Percentiles rank a stretch among this genome's conserved stretches.
These are phyloP conservation scores for Dreissena polymorpha DNA, from an alignment of 1,140 invertebrate genomes.

Conservation along the genomic window DNA sequence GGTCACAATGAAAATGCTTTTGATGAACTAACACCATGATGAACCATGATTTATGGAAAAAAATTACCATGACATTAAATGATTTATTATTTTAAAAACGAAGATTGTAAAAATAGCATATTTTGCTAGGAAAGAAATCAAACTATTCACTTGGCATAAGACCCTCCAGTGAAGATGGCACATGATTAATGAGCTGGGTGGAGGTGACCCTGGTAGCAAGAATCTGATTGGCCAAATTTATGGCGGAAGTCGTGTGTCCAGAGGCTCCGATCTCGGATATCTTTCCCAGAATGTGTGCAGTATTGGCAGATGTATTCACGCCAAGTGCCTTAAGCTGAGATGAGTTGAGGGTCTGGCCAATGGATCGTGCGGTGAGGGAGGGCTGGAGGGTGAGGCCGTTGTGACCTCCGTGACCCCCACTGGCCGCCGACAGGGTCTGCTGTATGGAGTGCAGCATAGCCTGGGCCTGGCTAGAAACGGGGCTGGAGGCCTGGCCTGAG, in stretches of 20 bases:
- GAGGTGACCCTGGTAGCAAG: constrained; percentile 47
- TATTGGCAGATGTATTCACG: constrained; percentile 6
- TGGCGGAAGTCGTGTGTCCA: constrained; percentile 34
- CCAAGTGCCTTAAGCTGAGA: background rate
- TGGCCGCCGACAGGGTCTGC: constrained; percentile 43
- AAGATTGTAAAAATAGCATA: too few relatives aligned
- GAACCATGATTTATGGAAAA: too few relatives aligned
- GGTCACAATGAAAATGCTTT: too few relatives aligned
- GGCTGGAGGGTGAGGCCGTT: constrained; percentile 54
- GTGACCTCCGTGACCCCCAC: constrained; percentile 12
- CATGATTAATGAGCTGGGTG: constrained; percentile 52
- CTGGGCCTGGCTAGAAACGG: constrained; percentile 35
- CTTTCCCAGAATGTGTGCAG: constrained; percentile 42
- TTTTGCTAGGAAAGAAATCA: too few relatives aligned
- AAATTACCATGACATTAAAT: too few relatives aligned
- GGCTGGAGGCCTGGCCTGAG: constrained; percentile 23
- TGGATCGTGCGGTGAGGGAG: constrained; percentile 17
- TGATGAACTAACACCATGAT: too few relatives aligned
- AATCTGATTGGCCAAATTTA: constrained; percentile 52
- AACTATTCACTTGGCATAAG: constrained; percentile 71
- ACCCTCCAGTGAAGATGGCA: constrained; percentile 53
- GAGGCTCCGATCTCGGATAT: constrained; percentile 50
- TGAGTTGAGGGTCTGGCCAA: constrained; percentile 39
- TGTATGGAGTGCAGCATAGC: constrained; percentile 47
- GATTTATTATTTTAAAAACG: too few relatives aligned